A percentile compares a stretch with the other conserved stretches of the same genome.
These are phyloP conservation scores for Dinomys branickii DNA, from an alignment of 2,113 vertebrate species.

Conservation along the genomic window DNA sequence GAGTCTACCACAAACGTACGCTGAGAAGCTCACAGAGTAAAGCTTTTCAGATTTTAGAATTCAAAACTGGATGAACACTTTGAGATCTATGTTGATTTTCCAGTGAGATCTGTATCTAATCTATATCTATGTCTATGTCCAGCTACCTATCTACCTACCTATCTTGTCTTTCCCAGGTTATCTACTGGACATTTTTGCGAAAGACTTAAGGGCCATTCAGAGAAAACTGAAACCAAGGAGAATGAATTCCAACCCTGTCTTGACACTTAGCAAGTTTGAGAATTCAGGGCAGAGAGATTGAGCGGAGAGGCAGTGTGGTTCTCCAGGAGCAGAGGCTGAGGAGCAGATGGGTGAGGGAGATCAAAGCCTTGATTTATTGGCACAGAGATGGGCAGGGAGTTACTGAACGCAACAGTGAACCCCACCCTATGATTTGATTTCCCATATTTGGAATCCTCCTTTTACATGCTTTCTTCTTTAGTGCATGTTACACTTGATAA, in stretches of 20 bases:
- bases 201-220: background rate
- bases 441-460: background rate
- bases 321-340: background rate
- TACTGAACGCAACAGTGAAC: background rate
- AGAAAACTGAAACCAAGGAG: background rate
- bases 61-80: background rate
- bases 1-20: background rate
- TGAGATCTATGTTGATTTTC: background rate
- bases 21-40: background rate
- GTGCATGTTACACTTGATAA: no score
- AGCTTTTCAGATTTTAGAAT: conserved; percentile 3
- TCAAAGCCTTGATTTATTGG: background rate
- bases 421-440: background rate
- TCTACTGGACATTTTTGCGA: background rate
- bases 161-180: background rate
- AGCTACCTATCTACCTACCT: no score
- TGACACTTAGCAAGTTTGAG: background rate
- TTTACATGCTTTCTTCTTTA: background rate
- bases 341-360: background rate
- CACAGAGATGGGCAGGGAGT: background rate
- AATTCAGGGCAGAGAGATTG: background rate
- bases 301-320: background rate
- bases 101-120: background rate
- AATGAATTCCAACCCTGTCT: background rate
- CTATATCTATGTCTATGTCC: no score